These are phyloP conservation scores for Siderastrea radians DNA, from an alignment of 92 coral and sea anemone genomes.

Conservation along the genomic window DNA sequence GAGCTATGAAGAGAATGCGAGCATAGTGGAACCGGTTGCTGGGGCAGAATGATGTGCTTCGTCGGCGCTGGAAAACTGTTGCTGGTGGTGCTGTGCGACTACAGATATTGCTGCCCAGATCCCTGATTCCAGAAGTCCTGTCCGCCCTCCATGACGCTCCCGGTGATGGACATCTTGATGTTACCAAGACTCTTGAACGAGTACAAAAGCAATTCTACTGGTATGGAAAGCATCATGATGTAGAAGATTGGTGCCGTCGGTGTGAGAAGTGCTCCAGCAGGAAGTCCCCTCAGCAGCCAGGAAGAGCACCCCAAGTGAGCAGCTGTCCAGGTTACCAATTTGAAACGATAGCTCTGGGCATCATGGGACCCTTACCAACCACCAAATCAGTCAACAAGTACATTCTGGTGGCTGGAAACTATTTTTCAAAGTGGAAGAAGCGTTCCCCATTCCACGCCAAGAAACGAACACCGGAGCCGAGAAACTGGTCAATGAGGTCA, in stretches of 20 bases:
- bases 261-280: slow-evolving; percentile 50
- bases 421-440: slow-evolving; percentile 65
- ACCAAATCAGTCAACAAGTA: slow-evolving; percentile 46
- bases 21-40: slow-evolving; percentile 59
- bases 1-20: slow-evolving; percentile 42
- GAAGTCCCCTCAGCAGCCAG: slow-evolving; percentile 18
- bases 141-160: slow-evolving; percentile 54
- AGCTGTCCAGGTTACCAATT: slow-evolving; percentile 36
- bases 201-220: slow-evolving; percentile 54
- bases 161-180: slow-evolving; percentile 59
- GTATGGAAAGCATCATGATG: slow-evolving; percentile 46
- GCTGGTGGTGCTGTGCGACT: slow-evolving; percentile 48
- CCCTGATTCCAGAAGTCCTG: slow-evolving; percentile 51
- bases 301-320: slow-evolving; percentile 46
- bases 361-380: slow-evolving; percentile 61
- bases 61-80: slow-evolving; percentile 49
- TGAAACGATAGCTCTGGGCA: slow-evolving; percentile 39
- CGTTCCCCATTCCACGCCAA: slow-evolving; percentile 54
- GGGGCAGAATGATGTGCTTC: slow-evolving; percentile 54
- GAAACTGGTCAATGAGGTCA: slow-evolving; percentile 32
- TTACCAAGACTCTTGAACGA: slow-evolving; percentile 57
- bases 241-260: slow-evolving; percentile 57
- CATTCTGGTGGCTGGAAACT: slow-evolving; percentile 47
- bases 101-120: slow-evolving; percentile 48
- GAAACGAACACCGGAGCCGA: slow-evolving; percentile 63